Percentiles rank a stretch among this genome's conserved stretches.
These are phyloP conservation scores for Calyptomena viridis DNA, from an alignment of 2,113 vertebrate genomes.

Conservation along the genomic window DNA sequence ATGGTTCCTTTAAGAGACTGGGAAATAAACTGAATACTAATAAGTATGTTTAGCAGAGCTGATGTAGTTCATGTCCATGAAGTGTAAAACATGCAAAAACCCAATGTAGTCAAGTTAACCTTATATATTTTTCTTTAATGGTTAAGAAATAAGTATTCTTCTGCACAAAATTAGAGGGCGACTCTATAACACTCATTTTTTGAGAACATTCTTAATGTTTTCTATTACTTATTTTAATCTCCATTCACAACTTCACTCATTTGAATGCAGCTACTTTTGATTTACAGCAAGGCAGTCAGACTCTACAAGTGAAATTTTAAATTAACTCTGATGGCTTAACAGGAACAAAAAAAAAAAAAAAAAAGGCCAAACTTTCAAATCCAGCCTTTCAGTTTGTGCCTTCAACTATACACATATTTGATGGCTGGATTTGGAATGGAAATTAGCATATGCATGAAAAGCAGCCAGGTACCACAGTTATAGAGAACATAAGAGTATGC, in stretches of 20 bases:
- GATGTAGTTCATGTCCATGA: slow-evolving; percentile 43
- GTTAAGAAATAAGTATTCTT: background rate
- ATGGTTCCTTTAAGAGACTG: slow-evolving; percentile 46
- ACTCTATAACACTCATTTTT: background rate
- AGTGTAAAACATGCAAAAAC: slow-evolving; percentile 17
- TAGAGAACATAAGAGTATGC: background rate
- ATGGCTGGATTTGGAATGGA: background rate
- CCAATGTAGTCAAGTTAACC: background rate
- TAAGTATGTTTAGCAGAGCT: slow-evolving; percentile 55
- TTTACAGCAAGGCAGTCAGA: background rate
- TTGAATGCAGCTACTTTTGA: background rate
- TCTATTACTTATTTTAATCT: background rate
- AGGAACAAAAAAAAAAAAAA: too few relatives aligned
- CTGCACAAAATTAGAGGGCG: slow-evolving; percentile 9
- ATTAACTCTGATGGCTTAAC: background rate
- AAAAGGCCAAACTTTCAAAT: background rate
- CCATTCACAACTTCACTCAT: background rate
- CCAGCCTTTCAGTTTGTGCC: background rate
- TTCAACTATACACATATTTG: background rate
- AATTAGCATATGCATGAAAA: background rate
- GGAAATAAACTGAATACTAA: slow-evolving; percentile 67
- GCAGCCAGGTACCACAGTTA: background rate
- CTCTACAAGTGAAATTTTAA: background rate
- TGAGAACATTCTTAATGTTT: background rate
- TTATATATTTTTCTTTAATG: background rate